Evolutionary conservation across 2,888 invertebrate genomes (phyloP).

Genomic region (Tetragonula carbonaria): DNA sequence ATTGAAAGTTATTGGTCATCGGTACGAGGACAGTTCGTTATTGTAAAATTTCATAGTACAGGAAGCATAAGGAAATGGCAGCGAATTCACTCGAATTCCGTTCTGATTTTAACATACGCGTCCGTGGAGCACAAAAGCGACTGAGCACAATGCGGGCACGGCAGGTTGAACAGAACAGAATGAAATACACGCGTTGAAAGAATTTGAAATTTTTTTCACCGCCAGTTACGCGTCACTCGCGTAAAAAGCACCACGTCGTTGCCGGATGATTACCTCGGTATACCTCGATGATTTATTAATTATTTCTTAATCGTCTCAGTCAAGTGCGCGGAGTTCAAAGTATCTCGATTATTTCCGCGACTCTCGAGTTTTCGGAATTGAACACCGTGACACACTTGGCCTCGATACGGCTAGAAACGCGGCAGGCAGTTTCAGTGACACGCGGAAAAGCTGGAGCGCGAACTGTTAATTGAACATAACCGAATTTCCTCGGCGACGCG

Average conservation of each 20-base stretch:
- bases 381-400: background rate
- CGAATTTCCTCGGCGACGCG: conserved; percentile 11
- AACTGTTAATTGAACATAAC: conserved; percentile 30
- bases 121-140: conserved; percentile 50
- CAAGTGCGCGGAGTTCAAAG: background rate
- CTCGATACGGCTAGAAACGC: background rate
- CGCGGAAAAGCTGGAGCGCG: background rate
- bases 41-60: no score
- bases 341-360: background rate
- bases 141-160: conserved; percentile 42
- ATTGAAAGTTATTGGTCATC: no score
- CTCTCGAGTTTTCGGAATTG: background rate
- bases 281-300: conserved; percentile 26
- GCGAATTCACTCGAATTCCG: conserved; percentile 27
- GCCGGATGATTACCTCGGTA: no score
- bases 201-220: conserved; percentile 21
- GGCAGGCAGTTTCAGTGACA: background rate
- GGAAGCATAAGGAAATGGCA: conserved; percentile 28
- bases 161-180: conserved; percentile 18
- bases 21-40: no score
- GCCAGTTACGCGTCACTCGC: conserved; percentile 17
- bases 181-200: conserved; percentile 36
- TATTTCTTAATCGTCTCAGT: conserved; percentile 14
- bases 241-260: conserved; percentile 17
- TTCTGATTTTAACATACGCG: conserved; percentile 62